Conservation (phyloP, 2,113 vertebrate genomes). For the Pleuronectes platessa region DNA sequence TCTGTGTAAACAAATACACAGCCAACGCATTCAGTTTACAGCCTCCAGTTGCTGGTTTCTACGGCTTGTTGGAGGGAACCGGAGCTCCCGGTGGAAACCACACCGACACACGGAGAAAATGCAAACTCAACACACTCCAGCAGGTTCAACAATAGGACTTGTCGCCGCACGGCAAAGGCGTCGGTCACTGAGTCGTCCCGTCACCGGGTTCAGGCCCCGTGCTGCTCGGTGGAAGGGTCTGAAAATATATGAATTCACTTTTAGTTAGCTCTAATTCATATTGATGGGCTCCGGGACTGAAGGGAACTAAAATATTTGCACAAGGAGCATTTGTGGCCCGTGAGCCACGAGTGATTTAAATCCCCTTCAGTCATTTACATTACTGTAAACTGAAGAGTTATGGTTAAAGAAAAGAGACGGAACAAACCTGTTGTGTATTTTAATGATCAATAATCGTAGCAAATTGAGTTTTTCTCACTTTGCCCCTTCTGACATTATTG, state of each 20-base stretch:
- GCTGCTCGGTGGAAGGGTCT: too few relatives aligned
- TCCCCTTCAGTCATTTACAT: constrained; percentile 30
- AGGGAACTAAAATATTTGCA: constrained; percentile 52
- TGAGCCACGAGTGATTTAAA: constrained; percentile 44
- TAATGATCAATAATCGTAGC: not conserved
- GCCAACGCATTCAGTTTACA: constrained; percentile 26
- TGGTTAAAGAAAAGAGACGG: constrained; percentile 36
- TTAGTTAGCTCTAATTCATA: constrained; percentile 7
- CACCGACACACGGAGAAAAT: constrained; percentile 2
- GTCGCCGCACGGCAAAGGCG: not conserved
- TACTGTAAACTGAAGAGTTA: constrained; percentile 46
- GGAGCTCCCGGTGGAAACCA: constrained; percentile 6
- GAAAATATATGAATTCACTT: not conserved
- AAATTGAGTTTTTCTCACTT: not conserved
- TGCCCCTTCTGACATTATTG: too few relatives aligned
- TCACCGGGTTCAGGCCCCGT: too few relatives aligned
- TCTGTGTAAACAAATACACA: constrained; percentile 32
- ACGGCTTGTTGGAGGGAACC: constrained; percentile 39
- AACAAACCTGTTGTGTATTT: not conserved
- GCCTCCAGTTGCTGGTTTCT: constrained; percentile 5
- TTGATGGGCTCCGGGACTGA: constrained; percentile 42
- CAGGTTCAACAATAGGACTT: constrained; percentile 1
- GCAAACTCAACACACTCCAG: constrained; percentile 3
- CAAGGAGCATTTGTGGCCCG: constrained; percentile 41
- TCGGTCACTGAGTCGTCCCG: not conserved